Base-by-base conservation (phyloP, 2,797 vertebrate species). In the Sciurus carolinensis region DNA sequence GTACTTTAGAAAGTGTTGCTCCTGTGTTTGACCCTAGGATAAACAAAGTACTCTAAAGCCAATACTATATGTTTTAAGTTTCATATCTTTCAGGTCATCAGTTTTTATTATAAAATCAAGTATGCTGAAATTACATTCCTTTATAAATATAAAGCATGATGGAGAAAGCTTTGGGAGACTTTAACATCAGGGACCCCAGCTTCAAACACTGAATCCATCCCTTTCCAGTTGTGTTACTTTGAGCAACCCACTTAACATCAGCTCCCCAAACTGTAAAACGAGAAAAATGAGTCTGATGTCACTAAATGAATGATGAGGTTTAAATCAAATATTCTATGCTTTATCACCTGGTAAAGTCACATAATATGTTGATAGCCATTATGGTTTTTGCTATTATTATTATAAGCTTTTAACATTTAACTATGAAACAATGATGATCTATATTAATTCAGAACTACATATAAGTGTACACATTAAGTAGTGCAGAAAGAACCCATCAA, bases 71-170 rank as follows among this genome's bases (percentile, higher is more conserved):
- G 79, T 26, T 9, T 39, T 26, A 84, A 33, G 7, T 30, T 80
- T 80, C 2, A 28, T 64, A 52, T 86, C 62, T 44, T 91, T 92
- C 77, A 80, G 44, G 67, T 67, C 7, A 73, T 73, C n/a, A 12
- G n/a, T 15, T 95, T 87, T 91, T 66, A 93, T 42, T 77, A 64
- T 54, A 86, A 95, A 92, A 76, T 67, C 80, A 76, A 59, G 2
- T 20, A 91, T n/a, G 67, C 30, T 77, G 30, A 95, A 91, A 62
- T 57, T 22, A 36, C 33, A 10, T 77, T 88, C 67, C 24, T 47
- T 88, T 52, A 47, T 81, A 92, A 66, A 47, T 13, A 77, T 76
- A 52, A 42, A 52, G 24, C 24, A 59, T 1, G 47, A 20, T 71
- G 7, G 64, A 75, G 22, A 88, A 12, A 86, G 8, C 14, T 76